Percentiles rank a stretch among this genome's conserved stretches.
These are phyloP conservation scores for Pachyseris speciosa DNA, from an alignment of 64 coral and sea anemone species.

Conservation along the genomic window DNA sequence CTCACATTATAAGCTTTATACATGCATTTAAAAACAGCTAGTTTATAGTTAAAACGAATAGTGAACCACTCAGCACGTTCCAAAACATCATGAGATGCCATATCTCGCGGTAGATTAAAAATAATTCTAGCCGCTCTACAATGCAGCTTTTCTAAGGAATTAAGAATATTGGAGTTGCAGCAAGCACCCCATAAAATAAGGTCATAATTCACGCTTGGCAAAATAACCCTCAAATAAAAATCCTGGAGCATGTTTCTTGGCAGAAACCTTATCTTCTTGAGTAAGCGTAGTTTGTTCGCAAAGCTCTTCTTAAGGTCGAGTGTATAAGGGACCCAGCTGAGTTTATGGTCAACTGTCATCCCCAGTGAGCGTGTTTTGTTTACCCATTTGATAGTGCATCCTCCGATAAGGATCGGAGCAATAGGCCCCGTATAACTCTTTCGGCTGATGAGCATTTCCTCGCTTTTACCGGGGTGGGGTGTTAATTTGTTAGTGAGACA, in stretches of 20 bases:
- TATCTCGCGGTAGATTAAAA: no score
- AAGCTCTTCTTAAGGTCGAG: neutral
- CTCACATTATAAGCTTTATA: no score
- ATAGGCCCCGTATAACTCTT: neutral
- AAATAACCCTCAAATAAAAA: no score
- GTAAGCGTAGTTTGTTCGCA: neutral
- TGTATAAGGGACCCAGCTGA: neutral
- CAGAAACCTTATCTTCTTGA: neutral
- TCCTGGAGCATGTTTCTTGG: neutral
- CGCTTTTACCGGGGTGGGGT: conserved; percentile 4
- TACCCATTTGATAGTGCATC: neutral
- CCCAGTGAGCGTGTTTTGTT: neutral
- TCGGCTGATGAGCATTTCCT: neutral
- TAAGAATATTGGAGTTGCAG: no score
- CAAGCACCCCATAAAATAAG: no score
- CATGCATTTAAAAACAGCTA: no score
- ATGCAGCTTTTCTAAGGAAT: no score
- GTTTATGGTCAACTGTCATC: neutral
- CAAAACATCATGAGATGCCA: no score
- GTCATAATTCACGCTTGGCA: no score
- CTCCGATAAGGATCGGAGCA: neutral
- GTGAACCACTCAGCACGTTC: no score
- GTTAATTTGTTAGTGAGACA: neutral
- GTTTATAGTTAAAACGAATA: no score
- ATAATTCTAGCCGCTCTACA: no score